Conservation (phyloP, 2,113 vertebrate species). For the Tyrannus savana region DNA sequence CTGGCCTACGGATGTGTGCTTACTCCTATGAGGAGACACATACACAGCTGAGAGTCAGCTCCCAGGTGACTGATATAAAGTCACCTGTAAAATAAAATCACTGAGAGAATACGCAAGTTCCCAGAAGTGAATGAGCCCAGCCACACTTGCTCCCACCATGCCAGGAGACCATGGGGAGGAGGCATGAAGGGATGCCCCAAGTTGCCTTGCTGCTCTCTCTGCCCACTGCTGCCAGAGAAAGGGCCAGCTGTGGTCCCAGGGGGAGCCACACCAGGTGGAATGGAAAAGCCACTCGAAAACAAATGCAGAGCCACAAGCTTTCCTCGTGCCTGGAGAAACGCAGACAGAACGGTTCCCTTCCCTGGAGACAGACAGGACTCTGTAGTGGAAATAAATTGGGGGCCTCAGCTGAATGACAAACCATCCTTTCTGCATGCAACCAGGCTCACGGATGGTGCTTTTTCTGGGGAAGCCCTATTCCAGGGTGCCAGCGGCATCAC, state of each 20-base stretch:
- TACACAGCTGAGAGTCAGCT: not conserved
- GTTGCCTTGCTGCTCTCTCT: not conserved
- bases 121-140: not conserved
- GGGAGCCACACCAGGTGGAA: not conserved
- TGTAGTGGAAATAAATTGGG: not conserved
- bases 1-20: accelerated
- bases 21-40: not conserved
- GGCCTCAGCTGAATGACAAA: not conserved
- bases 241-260: not conserved
- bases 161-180: accelerated
- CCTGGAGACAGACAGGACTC: not conserved
- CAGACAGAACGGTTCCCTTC: not conserved
- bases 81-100: not conserved
- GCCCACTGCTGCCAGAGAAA: not conserved
- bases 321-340: not conserved
- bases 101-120: not conserved
- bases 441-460: accelerated
- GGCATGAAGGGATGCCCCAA: not conserved
- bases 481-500: not conserved
- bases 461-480: not conserved
- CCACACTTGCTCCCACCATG: accelerated
- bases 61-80: not conserved
- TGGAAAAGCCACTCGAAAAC: accelerated
- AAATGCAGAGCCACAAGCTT: not conserved
- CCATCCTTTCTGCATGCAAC: not conserved